These are phyloP conservation scores for Chrosomus eos DNA, from an alignment of 2,797 vertebrate species.

Conservation along the genomic window DNA sequence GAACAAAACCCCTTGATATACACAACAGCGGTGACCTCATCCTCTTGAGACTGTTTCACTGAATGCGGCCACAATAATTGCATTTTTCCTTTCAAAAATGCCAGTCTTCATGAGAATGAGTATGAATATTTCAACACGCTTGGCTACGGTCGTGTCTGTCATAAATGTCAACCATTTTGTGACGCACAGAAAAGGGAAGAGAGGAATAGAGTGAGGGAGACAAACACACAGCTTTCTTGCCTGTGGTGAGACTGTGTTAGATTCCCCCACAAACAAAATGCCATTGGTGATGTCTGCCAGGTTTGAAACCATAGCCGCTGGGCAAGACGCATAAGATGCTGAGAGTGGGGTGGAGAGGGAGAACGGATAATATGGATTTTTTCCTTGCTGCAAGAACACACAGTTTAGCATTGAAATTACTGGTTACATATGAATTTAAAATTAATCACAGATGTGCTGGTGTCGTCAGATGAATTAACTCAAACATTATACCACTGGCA, in stretches of 20 bases:
- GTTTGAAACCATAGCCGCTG: slow-evolving; percentile 13
- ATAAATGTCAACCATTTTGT: slow-evolving; percentile 76
- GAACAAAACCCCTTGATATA: not conserved
- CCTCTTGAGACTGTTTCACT: slow-evolving; percentile 17
- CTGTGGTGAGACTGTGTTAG: slow-evolving; percentile 42
- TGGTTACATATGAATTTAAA: not conserved
- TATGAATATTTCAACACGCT: slow-evolving; percentile 77
- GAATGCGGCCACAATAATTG: slow-evolving; percentile 25
- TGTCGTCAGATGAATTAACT: not conserved
- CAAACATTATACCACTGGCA: not conserved
- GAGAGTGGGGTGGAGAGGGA: not conserved
- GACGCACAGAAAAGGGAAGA: slow-evolving; percentile 64
- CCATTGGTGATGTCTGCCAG: slow-evolving; percentile 45
- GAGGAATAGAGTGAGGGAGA: slow-evolving; percentile 42
- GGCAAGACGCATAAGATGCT: not conserved
- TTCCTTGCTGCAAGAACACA: not conserved
- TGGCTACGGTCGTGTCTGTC: slow-evolving; percentile 73
- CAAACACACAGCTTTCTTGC: not conserved
- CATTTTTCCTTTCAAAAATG: slow-evolving; percentile 49
- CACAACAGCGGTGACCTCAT: slow-evolving; percentile 22
- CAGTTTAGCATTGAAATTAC: not conserved
- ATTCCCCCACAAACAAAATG: slow-evolving; percentile 53
- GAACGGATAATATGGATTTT: slow-evolving; percentile 23
- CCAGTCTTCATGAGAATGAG: slow-evolving; percentile 45
- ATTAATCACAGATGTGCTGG: not conserved